phyloP scores from a whole-genome alignment of 1,140 invertebrate species.

The Drosophila seguyi region DNA sequence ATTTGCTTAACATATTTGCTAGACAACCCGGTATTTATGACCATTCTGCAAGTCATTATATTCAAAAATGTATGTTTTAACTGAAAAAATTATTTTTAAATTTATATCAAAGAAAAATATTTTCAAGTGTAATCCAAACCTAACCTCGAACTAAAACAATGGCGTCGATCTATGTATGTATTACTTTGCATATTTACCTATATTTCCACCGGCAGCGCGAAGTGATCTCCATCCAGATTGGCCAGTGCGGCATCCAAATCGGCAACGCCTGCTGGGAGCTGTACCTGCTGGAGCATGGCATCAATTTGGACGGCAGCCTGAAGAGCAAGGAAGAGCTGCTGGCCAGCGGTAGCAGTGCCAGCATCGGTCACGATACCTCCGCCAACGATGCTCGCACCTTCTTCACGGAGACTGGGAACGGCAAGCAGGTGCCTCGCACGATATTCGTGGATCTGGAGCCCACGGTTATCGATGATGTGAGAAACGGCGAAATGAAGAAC shows the following conservation, averaged over 20 bases:
- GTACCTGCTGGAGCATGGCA: conserved; percentile 91
- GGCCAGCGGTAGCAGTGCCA: conserved; percentile 69
- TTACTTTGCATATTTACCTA: not conserved
- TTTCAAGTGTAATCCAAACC: conserved; percentile 4
- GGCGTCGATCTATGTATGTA: conserved; percentile 13
- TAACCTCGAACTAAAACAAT: conserved; percentile 41
- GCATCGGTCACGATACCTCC: conserved; percentile 53
- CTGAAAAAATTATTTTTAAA: not conserved
- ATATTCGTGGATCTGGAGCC: conserved; percentile 87
- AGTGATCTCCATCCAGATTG: conserved; percentile 89
- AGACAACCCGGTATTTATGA: no score
- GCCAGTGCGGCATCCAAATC: conserved; percentile 90
- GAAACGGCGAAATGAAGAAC: conserved; percentile 87
- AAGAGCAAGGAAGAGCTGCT: conserved; percentile 70
- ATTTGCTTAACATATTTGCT: no score
- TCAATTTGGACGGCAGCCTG: conserved; percentile 88
- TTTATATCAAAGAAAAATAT: not conserved
- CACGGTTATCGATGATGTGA: conserved; percentile 87
- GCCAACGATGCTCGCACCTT: conserved; percentile 87
- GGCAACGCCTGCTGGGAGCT: conserved; percentile 93
- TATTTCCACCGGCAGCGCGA: conserved; percentile 86
- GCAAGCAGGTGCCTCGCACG: conserved; percentile 87
- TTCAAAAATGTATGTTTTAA: no score
- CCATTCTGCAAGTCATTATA: no score
- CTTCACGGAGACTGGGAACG: conserved; percentile 88